These are phyloP conservation scores for Dasypolia templi DNA, from an alignment of 2,888 invertebrate genomes.

Conservation along the genomic window DNA sequence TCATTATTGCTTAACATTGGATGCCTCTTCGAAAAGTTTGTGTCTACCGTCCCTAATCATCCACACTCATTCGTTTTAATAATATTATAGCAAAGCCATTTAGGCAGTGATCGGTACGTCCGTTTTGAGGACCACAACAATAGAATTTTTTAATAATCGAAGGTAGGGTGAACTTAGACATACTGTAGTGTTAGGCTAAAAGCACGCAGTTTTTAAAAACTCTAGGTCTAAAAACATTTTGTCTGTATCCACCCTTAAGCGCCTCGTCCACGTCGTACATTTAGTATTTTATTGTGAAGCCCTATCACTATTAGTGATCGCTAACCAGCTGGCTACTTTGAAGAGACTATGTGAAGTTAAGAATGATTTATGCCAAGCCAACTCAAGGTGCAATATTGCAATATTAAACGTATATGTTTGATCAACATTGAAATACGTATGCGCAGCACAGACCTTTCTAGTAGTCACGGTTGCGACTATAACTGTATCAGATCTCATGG, in stretches of 20 bases:
- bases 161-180: conserved; percentile 29
- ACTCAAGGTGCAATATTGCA: not conserved
- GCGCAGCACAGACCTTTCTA: not conserved
- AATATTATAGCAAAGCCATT: conserved; percentile 58
- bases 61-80: conserved; percentile 33
- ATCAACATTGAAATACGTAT: too few relatives aligned
- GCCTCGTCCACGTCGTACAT: conserved; percentile 25
- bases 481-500: too few relatives aligned
- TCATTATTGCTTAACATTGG: not conserved
- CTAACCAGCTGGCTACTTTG: not conserved
- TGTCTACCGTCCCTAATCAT: conserved; percentile 23
- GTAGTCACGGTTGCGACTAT: not conserved
- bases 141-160: conserved; percentile 45
- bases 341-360: not conserved
- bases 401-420: too few relatives aligned
- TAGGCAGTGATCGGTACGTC: conserved; percentile 63
- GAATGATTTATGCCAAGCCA: not conserved
- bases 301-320: too few relatives aligned
- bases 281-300: not conserved
- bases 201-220: not conserved
- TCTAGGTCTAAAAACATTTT: conserved; percentile 1
- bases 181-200: not conserved
- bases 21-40: conserved; percentile 20
- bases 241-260: conserved; percentile 22
- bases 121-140: conserved; percentile 53